phyloP scores from a whole-genome alignment of 2,888 invertebrate species.

The Eupithecia pulchellata region DNA sequence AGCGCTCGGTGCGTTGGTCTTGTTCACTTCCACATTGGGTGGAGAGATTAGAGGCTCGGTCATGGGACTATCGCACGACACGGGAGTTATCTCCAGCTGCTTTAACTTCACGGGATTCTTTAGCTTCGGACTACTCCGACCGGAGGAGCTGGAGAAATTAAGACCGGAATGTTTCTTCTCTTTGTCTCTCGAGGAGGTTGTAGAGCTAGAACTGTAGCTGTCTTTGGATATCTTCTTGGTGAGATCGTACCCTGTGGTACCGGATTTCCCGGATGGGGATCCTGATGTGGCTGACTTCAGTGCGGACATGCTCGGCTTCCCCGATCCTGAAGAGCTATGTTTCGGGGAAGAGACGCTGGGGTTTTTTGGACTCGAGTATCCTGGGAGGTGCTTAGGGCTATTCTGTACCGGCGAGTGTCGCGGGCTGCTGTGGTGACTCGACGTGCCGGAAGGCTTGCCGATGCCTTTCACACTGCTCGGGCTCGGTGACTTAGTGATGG shows the following conservation, averaged over 20 bases:
- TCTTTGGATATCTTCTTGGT: constrained; percentile 85
- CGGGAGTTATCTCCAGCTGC: constrained; percentile 86
- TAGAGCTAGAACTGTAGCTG: constrained; percentile 71
- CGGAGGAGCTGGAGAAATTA: constrained; percentile 84
- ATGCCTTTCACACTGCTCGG: constrained; percentile 72
- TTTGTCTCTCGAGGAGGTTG: constrained; percentile 80
- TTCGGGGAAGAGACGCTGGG: constrained; percentile 93
- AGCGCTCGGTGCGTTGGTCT: constrained; percentile 86
- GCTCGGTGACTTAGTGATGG: constrained; percentile 87
- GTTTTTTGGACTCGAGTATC: constrained; percentile 91
- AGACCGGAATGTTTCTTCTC: constrained; percentile 84
- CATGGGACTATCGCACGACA: constrained; percentile 80
- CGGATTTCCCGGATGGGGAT: constrained; percentile 88
- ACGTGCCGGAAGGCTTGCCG: constrained; percentile 81
- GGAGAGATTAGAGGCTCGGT: constrained; percentile 79
- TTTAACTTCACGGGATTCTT: constrained; percentile 89
- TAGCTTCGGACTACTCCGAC: constrained; percentile 87
- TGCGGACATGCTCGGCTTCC: constrained; percentile 95
- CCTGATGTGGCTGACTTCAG: constrained; percentile 91
- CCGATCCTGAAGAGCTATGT: constrained; percentile 89
- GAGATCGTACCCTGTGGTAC: constrained; percentile 82
- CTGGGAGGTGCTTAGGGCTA: constrained; percentile 90
- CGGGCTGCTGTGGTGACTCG: constrained; percentile 87
- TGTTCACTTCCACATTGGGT: constrained; percentile 85
- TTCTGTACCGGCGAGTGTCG: constrained; percentile 91